phyloP scores from a whole-genome alignment of 2,113 vertebrate genomes.

The Sturnus vulgaris region DNA sequence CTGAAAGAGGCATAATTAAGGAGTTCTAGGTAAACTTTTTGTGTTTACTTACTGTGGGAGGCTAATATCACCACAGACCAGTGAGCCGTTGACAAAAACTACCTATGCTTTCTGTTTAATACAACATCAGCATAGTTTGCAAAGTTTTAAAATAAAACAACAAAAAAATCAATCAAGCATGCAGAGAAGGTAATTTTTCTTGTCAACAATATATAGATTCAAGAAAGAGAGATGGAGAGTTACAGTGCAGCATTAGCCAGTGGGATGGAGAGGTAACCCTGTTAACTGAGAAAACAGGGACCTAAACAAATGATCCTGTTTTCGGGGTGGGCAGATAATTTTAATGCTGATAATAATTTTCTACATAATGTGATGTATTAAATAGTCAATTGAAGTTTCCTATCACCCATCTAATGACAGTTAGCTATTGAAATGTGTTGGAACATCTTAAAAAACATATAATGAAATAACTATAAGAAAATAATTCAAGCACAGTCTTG shows the following conservation, averaged over 20 bases:
- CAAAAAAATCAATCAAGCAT: background rate
- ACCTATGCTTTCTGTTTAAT: background rate
- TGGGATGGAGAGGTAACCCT: background rate
- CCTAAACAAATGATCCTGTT: background rate
- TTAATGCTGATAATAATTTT: background rate
- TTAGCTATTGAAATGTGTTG: background rate
- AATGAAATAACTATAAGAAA: background rate
- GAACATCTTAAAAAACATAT: background rate
- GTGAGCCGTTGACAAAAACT: background rate
- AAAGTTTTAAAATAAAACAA: background rate
- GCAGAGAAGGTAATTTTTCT: background rate
- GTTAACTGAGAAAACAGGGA: background rate
- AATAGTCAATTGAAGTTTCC: background rate
- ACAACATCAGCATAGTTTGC: background rate
- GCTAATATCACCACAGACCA: background rate
- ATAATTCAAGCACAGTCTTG: background rate
- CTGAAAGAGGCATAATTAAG: background rate
- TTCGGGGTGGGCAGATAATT: background rate
- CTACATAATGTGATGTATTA: background rate
- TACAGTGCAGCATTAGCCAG: background rate
- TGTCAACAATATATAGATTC: background rate
- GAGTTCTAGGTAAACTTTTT: background rate
- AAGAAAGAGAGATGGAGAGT: background rate
- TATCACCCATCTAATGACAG: background rate
- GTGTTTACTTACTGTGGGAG: background rate